Evolutionary conservation across 2,888 invertebrate species (phyloP), one percentile per base, ranked within the genome.

Genomic region (Muscina levida): DNA sequence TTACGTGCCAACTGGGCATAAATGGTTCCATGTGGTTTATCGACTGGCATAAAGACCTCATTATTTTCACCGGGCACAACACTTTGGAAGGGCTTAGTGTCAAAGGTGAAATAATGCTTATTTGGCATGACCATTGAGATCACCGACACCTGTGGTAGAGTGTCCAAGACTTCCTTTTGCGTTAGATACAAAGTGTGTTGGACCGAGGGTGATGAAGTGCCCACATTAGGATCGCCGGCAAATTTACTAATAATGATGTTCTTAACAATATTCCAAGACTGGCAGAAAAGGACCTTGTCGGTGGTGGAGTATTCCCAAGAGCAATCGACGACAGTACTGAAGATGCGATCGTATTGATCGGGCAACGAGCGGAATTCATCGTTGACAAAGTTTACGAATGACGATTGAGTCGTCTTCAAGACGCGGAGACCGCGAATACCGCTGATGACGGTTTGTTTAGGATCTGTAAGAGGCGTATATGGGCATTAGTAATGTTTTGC

Each of bases 121-220:
- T 96, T 96, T 0, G 96, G 96, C 94, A 96, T 94, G 78, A 93
- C 92, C 93, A 95, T 95, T 84, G 93, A 93, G 67, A 95, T 94
- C 87, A 93, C 93, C 3, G 91, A 91, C 57, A 95, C 93, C 93
- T 95, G 94, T 1, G 93, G 91, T 62, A 95, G 91, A 88, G 92
- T 93, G 85, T 94, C 93, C 51, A 96, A 89, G 2, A 94, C 93
- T 76, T 93, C 92, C 87, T 93, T 94, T 86, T 95, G 93, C 0
- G 95, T 93, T 74, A 95, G 91, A 86, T 95, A 95, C 26, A 96
- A 88, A 0, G 96, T 96, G 85, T 96, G 93, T 87, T 96, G 96
- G 0, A 96, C 96, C 1, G 95, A 95, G 0, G 95, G 94, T 0
- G 95, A 96, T 82, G 93, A 93, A 2, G 95, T 91, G 1, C 96